phyloP scores from a whole-genome alignment of 2,888 invertebrate species.

The Eilema sororculum region DNA sequence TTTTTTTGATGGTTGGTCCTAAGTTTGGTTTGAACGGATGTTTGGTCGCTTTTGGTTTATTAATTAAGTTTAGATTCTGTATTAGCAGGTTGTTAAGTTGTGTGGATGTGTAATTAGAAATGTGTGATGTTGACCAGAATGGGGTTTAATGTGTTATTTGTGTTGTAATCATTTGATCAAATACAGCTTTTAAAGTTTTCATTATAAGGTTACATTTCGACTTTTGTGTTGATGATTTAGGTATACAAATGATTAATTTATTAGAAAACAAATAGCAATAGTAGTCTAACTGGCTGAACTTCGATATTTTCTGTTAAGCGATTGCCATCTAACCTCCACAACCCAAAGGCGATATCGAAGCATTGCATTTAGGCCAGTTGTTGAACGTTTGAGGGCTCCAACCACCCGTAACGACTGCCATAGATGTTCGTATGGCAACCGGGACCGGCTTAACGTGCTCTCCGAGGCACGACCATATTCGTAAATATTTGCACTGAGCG shows the following conservation, averaged over 20 bases:
- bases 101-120: constrained; percentile 51
- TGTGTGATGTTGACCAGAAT: constrained; percentile 54
- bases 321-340: too few relatives aligned
- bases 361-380: too few relatives aligned
- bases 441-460: too few relatives aligned
- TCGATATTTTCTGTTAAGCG: too few relatives aligned
- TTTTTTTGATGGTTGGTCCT: constrained; percentile 73
- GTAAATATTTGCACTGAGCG: too few relatives aligned
- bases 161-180: constrained; percentile 36
- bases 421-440: too few relatives aligned
- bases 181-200: constrained; percentile 14
- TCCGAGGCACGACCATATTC: too few relatives aligned
- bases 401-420: too few relatives aligned
- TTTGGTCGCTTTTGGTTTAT: constrained; percentile 76
- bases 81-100: constrained; percentile 64
- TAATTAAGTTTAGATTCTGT: constrained; percentile 78
- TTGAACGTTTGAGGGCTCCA: too few relatives aligned
- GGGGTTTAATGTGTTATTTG: constrained; percentile 25
- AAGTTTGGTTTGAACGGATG: constrained; percentile 77
- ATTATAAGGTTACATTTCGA: background rate
- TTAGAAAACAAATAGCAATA: background rate
- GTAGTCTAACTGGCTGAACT: too few relatives aligned
- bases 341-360: too few relatives aligned
- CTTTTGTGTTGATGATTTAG: background rate
- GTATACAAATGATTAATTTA: background rate